Base-by-base conservation (phyloP, 2,113 vertebrate species). In the Prionailurus bengalensis region DNA sequence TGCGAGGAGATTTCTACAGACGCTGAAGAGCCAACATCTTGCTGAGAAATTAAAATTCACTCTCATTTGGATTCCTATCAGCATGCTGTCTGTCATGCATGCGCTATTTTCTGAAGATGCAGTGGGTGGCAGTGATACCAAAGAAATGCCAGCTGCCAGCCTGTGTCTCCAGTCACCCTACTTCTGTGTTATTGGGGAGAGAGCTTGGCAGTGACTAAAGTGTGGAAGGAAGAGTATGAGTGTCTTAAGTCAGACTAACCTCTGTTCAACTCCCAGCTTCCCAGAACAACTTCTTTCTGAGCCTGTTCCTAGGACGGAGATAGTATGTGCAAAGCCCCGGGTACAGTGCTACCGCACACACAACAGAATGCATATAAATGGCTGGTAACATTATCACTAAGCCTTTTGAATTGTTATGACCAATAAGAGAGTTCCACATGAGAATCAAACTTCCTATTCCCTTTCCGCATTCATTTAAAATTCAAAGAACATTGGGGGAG, bases 101-200 rank as follows among this genome's bases (percentile, higher is more conserved):
- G 0, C 74, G 90, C 87, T 90, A 51, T 83, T 94, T 94, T 90
- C 94, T 86, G 29, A 94, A 71, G 12, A 36, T 73, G 85, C 97
- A 70, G 93, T 29, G 73, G 91, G 63, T 70, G 74, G 74, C 91
- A 90, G 91, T 87, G 82, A 87, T 9, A 27, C 48, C 25, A n/a
- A 70, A 5, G 31, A 71, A 92, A 94, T 23, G 39, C 19, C 91
- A 36, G 15, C 42, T 42, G 71, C 42, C 36, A 65, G 58, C 63
- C 68, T 10, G 27, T 23, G 65, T 36, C 86, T 70, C 51, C 36
- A 73, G 53, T 25, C 0, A 10, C 23, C 21, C 42, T n/a, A 15
- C 68, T 87, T 74, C 63, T 55, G 27, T 58, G 3, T 85, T 17
- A 51, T 13, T 15, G 0, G 0, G 8, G 31, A 45, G 73, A n/a